Evolutionary conservation across 1,140 invertebrate species (phyloP), one percentile per base, ranked within the genome.

Genomic region (Pseudobourletiella spinata): DNA sequence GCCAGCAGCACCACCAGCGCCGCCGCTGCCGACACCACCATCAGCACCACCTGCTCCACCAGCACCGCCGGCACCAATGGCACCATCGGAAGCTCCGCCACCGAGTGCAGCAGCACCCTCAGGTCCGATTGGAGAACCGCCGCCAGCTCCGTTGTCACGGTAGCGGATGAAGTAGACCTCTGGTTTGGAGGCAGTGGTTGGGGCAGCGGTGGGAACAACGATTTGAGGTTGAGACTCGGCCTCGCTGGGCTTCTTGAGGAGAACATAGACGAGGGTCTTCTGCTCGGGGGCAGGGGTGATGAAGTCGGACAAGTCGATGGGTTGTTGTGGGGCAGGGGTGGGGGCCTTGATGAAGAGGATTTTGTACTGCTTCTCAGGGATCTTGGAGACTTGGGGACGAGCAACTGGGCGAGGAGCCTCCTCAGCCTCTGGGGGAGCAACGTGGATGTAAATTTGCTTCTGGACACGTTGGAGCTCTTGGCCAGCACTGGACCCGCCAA

Each of bases 311-410:
- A 61, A 30, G 26, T 56, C 52, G 28, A 51, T 16, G 39, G 60
- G 39, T 59, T 61, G 39, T 8, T 86, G 86, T 0, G 86, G 86
- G 1, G 86, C 86, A 58, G 86, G 84, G 2, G 86, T 86, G 50
- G 88, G 87, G 1, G 87, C 87, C 75, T 89, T 89, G 72, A 91
- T 90, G 78, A 91, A 89, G 42, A 91, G 86, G 68, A 91, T 89
- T 74, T 65, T 57, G 55, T 65, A 65, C 18, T 65, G 64, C 32
- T 65, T 65, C 18, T 65, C 64, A 18, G 63, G 63, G 15, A 48
- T 25, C 18, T 48, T 6, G 18, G 16, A 39, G n/a, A 29, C 42
- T 44, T 24, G 2, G 28, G 56, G 63, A 32, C 39, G 22, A 22
- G 22, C 26, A 39, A 57, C 39, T 50, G 58, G 64, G 30, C 52